These are phyloP conservation scores for Dysmachus trigonus DNA, from an alignment of 2,888 invertebrate species.

Conservation along the genomic window DNA sequence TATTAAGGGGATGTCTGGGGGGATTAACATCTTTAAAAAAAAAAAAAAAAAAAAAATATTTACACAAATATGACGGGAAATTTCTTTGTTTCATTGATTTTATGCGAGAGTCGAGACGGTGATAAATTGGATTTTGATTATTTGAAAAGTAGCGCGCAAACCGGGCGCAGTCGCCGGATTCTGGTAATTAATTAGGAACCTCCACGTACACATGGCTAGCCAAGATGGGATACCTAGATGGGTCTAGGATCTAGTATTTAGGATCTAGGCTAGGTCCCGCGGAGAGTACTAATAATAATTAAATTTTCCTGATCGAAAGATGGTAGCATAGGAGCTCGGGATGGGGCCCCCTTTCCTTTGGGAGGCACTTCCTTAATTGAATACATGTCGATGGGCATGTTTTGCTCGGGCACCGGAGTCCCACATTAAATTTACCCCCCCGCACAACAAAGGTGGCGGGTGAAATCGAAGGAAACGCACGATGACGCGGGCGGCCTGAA, in stretches of 20 bases:
- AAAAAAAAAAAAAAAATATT: too few relatives aligned
- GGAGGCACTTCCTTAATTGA: background rate
- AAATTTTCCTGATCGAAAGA: background rate
- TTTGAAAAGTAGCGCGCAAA: background rate
- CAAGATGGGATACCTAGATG: background rate
- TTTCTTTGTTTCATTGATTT: constrained; percentile 41
- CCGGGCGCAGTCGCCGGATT: background rate
- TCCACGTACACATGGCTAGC: background rate
- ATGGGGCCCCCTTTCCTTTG: background rate
- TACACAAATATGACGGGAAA: constrained; percentile 40
- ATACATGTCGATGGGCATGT: background rate
- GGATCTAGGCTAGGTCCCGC: background rate
- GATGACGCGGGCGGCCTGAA: background rate
- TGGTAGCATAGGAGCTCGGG: background rate
- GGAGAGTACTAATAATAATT: background rate
- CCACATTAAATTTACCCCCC: background rate
- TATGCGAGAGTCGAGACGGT: background rate
- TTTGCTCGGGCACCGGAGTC: background rate
- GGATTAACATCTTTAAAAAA: constrained; percentile 42
- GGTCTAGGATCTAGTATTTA: too few relatives aligned
- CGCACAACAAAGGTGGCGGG: background rate
- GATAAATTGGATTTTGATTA: constrained; percentile 40
- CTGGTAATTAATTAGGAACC: background rate
- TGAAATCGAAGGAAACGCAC: background rate
- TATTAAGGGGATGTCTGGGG: constrained; percentile 36